Base-by-base conservation (phyloP, 2,797 vertebrate species). In the Pseudomugil gertrudae region DNA sequence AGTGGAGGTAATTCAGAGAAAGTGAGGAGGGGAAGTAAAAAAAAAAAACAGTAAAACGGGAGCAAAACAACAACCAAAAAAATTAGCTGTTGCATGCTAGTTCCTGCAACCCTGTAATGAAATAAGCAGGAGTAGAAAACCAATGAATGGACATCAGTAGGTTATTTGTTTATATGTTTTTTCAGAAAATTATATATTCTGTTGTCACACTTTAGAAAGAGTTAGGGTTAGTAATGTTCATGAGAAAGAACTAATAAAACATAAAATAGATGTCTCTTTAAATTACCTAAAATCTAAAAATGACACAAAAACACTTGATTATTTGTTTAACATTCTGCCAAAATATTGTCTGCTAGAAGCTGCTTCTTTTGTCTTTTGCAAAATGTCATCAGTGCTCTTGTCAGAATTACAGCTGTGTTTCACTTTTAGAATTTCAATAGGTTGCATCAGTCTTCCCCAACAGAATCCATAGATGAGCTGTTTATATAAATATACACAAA, bases 381-480 rank as follows among this genome's bases (percentile, higher is more conserved):
- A 51, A 56, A 53, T 52, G 40, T 33, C 35, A 52, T 78, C 56
- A 47, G 30, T 72, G 66, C 21, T 79, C 40, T 35, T 84, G 72
- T 84, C 75, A 75, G 81, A 72, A 63, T 58, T 66, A 23, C 68
- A 30, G 76, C 55, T 54, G 38, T 26, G 54, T 66, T 74, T 74
- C 60, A 62, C 45, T 77, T 66, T 50, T 38, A 78, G 43, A 63
- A 74, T 89, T 91, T 85, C 84, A 78, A 33, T 64, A 27, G 27
- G 65, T 91, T 89, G 78, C 87, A 80, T 92, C 88, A 88, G 74
- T 80, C 26, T 66, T 73, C 56, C 43, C 61, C 61, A 47, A 65
- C 35, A 83, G 66, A 82, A 71, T 73, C 63, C 65, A 58, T 47
- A 52, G 56, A 77, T 71, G 69, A 79, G 54, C 55, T 74, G 76